A percentile compares a stretch with the other conserved stretches of the same genome.
phyloP scores from a whole-genome alignment of 2,888 invertebrate genomes.

The Dione juno region DNA sequence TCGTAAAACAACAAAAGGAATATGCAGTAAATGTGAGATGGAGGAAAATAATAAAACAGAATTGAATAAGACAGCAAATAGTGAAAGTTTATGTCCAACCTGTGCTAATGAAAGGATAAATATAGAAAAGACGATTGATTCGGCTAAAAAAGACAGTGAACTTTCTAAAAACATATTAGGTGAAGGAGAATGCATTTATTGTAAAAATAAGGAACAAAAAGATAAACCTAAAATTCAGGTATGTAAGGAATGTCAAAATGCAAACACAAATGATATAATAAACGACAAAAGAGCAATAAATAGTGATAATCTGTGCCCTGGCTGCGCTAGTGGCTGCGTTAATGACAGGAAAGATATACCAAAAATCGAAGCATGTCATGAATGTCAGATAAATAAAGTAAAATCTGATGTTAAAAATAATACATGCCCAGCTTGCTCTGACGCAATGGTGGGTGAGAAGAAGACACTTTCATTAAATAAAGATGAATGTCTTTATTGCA shows the following conservation, averaged over 20 bases:
- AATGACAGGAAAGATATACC: not conserved
- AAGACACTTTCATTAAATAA: not conserved
- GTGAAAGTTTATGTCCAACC: not conserved
- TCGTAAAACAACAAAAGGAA: not conserved
- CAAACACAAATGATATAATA: not conserved
- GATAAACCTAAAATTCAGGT: not conserved
- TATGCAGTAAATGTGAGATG: conserved; percentile 2
- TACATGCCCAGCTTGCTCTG: not conserved
- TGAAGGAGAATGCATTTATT: not conserved
- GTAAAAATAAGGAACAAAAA: not conserved
- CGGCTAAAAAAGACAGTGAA: not conserved
- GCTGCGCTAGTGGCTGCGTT: too few relatives aligned
- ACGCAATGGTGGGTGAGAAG: not conserved
- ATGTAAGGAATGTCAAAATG: not conserved
- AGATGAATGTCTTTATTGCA: not conserved
- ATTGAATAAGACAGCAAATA: not conserved
- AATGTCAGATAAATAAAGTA: not conserved
- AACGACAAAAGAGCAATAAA: too few relatives aligned
- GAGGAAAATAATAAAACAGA: conserved; percentile 6
- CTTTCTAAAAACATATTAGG: not conserved
- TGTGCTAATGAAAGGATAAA: not conserved
- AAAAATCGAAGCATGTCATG: not conserved
- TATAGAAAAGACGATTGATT: conserved; percentile 8
- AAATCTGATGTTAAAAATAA: not conserved
- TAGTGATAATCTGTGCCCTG: too few relatives aligned